Evolutionary conservation across 2,888 invertebrate species (phyloP).

Genomic region (Teleiodes luculella): DNA sequence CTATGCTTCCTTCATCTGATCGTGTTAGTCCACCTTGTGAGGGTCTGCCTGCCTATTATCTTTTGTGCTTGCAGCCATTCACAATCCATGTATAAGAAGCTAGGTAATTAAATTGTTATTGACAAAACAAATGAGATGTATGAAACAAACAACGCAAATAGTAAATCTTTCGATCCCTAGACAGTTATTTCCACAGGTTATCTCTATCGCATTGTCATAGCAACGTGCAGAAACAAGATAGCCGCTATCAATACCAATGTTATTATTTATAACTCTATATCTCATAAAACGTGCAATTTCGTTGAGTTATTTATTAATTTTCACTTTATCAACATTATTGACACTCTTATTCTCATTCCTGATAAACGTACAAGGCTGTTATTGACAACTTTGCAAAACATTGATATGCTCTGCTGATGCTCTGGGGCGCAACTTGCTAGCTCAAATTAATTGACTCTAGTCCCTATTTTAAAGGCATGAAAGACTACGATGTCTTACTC

Average conservation of each 20-base stretch:
- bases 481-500: neutral
- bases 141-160: too few species aligned
- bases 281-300: conserved; percentile 26
- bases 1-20: too few species aligned
- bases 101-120: too few species aligned
- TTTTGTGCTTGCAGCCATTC: too few species aligned
- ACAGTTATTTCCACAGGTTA: too few species aligned
- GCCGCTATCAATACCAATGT: neutral
- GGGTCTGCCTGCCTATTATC: too few species aligned
- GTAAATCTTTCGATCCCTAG: too few species aligned
- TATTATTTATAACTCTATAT: conserved; percentile 12
- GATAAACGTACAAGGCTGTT: conserved; percentile 19
- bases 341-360: conserved; percentile 33
- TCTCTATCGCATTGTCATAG: neutral
- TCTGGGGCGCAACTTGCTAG: neutral
- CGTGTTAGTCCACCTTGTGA: too few species aligned
- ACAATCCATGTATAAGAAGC: too few species aligned
- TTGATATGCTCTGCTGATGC: conserved; percentile 26
- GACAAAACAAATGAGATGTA: too few species aligned
- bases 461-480: neutral
- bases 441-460: neutral
- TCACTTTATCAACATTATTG: conserved; percentile 46
- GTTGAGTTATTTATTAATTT: conserved; percentile 47
- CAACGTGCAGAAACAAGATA: neutral
- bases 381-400: conserved; percentile 40